phyloP scores from a whole-genome alignment of 2,113 vertebrate genomes.

The Rafetus swinhoei region DNA sequence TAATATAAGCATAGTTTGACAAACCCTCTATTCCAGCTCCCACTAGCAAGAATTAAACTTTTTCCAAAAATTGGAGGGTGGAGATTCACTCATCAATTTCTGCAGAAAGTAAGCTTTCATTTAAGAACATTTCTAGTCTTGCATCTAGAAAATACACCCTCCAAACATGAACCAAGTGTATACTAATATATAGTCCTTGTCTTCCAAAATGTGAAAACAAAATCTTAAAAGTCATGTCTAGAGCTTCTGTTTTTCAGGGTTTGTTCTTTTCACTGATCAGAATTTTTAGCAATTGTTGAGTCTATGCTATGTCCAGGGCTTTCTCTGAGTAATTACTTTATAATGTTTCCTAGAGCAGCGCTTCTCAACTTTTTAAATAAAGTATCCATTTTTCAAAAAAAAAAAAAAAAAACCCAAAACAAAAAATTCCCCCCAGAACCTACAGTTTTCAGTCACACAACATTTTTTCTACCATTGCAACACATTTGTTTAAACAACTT shows the following conservation, averaged over 20 bases:
- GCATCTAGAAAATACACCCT: neutral
- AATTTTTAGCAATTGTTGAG: neutral
- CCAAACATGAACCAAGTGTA: neutral
- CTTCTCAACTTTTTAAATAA: too few species aligned
- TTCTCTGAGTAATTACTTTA: neutral
- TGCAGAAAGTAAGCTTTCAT: neutral
- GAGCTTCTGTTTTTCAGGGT: neutral
- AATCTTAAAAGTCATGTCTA: neutral
- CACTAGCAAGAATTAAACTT: neutral
- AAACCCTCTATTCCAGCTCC: neutral
- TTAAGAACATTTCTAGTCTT: neutral
- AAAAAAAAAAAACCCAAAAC: too few species aligned
- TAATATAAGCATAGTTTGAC: neutral
- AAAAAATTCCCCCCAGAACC: too few species aligned
- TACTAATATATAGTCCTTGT: neutral
- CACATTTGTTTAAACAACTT: too few species aligned
- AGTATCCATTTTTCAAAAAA: too few species aligned
- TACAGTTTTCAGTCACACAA: too few species aligned
- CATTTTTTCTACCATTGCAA: too few species aligned
- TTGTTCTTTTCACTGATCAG: neutral
- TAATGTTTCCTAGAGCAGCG: neutral
- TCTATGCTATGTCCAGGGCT: neutral
- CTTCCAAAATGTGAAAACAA: neutral
- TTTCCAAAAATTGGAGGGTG: neutral
- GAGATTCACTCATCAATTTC: neutral